phyloP scores from a whole-genome alignment of 2,888 invertebrate species.

The Apamea epomidion region DNA sequence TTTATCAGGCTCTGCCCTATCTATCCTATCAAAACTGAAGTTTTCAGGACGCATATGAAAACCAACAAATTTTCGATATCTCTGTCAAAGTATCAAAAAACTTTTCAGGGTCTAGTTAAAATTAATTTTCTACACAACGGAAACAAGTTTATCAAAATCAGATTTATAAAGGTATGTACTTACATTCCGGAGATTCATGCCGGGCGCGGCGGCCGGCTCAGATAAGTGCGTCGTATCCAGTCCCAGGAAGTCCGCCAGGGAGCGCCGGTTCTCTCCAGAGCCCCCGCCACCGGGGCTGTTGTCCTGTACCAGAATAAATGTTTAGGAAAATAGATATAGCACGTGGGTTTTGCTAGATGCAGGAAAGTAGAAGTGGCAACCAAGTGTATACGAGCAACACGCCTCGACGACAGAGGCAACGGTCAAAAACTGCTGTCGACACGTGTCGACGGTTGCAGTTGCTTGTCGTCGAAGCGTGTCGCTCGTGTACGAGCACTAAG shows the following conservation, averaged over 20 bases:
- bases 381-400: neutral
- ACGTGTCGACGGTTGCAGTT: no score
- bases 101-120: neutral
- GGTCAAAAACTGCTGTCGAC: neutral
- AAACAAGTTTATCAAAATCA: neutral
- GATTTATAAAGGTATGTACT: slow-evolving; percentile 66
- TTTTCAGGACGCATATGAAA: neutral
- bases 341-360: neutral
- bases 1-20: neutral
- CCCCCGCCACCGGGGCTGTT: slow-evolving; percentile 80
- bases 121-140: neutral
- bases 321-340: neutral
- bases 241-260: slow-evolving; percentile 80
- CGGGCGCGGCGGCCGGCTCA: slow-evolving; percentile 72
- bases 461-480: neutral
- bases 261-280: slow-evolving; percentile 79
- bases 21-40: neutral
- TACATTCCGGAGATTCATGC: slow-evolving; percentile 70
- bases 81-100: neutral
- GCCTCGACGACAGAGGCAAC: neutral
- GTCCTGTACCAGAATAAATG: slow-evolving; percentile 71
- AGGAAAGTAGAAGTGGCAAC: neutral
- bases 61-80: no score
- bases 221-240: slow-evolving; percentile 74
- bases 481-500: neutral